Base-by-base conservation (phyloP, 1,140 invertebrate genomes). In the Diorhabda carinulata region DNA sequence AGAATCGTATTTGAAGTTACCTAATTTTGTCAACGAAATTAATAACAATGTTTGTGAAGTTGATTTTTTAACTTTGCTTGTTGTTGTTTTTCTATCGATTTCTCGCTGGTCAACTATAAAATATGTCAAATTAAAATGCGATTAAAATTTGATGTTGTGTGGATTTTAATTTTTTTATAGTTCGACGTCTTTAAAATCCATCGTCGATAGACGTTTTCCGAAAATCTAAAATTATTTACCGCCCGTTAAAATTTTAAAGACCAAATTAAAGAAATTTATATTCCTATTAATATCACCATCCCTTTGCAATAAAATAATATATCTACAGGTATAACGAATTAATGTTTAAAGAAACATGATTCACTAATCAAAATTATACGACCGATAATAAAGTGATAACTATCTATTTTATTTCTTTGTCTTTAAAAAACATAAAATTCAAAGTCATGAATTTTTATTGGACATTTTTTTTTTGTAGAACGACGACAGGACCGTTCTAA, bases 381-480 rank as follows among this genome's bases (percentile, higher is more conserved):
- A 60, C 65, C 65, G 60, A 67, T 67, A 67, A 67, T 67, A 67
- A 67, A 60, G 65, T 60, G 65, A 67, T 67, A 67, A 67, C 65
- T 67, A 67, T 67, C 65, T 67, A 67, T 67, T 67, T 67, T 67
- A 67, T 67, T 43, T 10, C 42, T 66, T 70, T 70, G 63, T 70
- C 45, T 63, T 56, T 41, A 61, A 58, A 66, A 60, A 60, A 47
- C 62, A 59, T 69, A 69, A 71, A 68, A 64, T 70, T 61, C 56
- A 45, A 64, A 68, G 70, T 71, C 70, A 71, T 68, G 70, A 71
- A 71, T 71, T 71, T 71, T 71, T 71, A 71, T 71, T 71, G 70
- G 66, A 61, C 43, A 61, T 56, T 61, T 59, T 66, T 59, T 0
- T 25, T 25, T 25, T 25, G 25, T 25, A 25, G 25, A 25, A 25